These are phyloP conservation scores for Ochotona princeps DNA, from an alignment of 2,113 vertebrate species.

Conservation along the genomic window DNA sequence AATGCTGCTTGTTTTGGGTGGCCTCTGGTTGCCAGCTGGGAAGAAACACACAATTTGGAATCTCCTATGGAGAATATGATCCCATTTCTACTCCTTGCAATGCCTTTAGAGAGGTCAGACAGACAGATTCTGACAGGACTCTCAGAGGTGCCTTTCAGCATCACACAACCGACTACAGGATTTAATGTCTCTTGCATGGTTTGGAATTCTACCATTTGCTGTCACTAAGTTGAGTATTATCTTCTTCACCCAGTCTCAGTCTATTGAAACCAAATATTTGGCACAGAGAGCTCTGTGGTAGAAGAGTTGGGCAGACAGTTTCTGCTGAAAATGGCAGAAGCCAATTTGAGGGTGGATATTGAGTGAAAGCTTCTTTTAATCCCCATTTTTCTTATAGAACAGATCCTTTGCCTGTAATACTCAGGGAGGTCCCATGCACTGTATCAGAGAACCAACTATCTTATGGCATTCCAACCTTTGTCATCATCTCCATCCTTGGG, in stretches of 20 bases:
- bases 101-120: slow-evolving; percentile 26
- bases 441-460: not conserved
- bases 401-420: not conserved
- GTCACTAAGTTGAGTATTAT: not conserved
- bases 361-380: not conserved
- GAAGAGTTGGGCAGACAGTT: not conserved
- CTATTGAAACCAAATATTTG: slow-evolving; percentile 45
- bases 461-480: not conserved
- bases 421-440: not conserved
- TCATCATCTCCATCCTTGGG: not conserved
- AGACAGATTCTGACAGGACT: not conserved
- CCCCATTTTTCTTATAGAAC: not conserved
- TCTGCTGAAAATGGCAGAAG: not conserved
- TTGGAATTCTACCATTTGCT: slow-evolving; percentile 18
- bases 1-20: not conserved
- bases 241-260: not conserved
- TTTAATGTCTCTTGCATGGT: not conserved
- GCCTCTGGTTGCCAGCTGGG: not conserved
- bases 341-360: not conserved
- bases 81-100: not conserved
- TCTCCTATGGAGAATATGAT: not conserved
- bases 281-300: not conserved
- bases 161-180: not conserved
- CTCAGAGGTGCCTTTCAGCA: not conserved
- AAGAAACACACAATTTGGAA: not conserved